Conservation (phyloP, 2,113 vertebrate genomes). For the Vidua macroura region DNA sequence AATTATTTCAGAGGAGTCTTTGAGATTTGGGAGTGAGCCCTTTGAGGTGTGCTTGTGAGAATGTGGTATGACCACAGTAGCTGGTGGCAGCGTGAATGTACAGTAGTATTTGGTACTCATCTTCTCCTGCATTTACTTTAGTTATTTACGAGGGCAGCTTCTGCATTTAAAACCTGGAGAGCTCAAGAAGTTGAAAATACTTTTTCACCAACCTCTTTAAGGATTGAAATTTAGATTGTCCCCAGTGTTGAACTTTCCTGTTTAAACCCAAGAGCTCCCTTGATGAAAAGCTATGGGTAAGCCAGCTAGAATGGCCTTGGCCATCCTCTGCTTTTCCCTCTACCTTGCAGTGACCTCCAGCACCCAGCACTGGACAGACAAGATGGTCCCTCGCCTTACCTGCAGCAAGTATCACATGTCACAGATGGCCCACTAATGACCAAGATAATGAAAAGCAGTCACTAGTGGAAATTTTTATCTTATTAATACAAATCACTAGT, state of each 20-base stretch:
- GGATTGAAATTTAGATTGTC: background rate
- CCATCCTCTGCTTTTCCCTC: background rate
- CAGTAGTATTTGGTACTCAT: background rate
- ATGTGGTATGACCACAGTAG: background rate
- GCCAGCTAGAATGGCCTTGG: background rate
- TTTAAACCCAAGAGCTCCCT: background rate
- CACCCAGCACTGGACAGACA: background rate
- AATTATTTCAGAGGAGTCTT: background rate
- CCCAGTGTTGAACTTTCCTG: accelerated
- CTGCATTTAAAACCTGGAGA: background rate
- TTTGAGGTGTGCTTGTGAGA: background rate
- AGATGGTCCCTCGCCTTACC: background rate
- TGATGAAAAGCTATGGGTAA: background rate
- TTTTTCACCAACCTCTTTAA: background rate
- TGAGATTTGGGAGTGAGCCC: background rate
- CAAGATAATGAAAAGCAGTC: background rate
- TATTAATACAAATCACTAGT: background rate
- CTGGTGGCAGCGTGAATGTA: accelerated
- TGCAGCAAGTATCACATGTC: background rate
- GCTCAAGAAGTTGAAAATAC: background rate
- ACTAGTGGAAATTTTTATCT: background rate
- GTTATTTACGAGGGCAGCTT: background rate
- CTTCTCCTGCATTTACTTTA: background rate
- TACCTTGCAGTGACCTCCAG: background rate
- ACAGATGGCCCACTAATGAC: background rate